phyloP scores from a whole-genome alignment of 2,888 invertebrate genomes.

The Caenorhabditis sp. region DNA sequence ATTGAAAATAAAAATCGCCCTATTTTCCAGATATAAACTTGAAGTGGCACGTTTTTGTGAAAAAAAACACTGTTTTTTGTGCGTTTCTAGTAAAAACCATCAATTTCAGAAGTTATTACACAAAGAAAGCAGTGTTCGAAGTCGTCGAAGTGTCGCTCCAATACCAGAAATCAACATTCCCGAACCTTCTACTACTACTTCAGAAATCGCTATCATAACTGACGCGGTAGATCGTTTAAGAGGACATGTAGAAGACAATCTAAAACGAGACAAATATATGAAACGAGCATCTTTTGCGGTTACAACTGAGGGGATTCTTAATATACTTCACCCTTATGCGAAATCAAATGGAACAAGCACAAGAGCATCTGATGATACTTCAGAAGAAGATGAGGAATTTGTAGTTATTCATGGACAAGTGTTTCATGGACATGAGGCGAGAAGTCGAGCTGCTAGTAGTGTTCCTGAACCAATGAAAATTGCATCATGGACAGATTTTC shows the following conservation, averaged over 20 bases:
- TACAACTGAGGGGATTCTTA: conserved; percentile 16
- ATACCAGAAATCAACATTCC: background rate
- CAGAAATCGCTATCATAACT: conserved; percentile 29
- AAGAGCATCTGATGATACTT: background rate
- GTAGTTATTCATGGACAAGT: conserved; percentile 49
- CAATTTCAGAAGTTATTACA: conserved; percentile 11
- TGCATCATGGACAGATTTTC: conserved; percentile 22
- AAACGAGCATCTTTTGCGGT: conserved; percentile 30
- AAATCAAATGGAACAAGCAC: background rate
- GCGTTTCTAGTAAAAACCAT: background rate
- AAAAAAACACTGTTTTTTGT: too few relatives aligned
- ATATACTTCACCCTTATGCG: conserved; percentile 23
- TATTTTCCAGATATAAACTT: too few relatives aligned
- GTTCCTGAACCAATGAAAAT: conserved; percentile 37
- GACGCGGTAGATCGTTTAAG: conserved; percentile 35
- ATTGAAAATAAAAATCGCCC: too few relatives aligned
- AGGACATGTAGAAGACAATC: conserved; percentile 22
- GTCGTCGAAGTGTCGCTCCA: conserved; percentile 16
- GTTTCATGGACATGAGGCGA: conserved; percentile 46
- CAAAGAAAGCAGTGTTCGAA: conserved; percentile 14
- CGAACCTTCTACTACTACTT: background rate
- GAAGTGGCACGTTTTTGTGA: too few relatives aligned
- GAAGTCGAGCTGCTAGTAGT: conserved; percentile 50
- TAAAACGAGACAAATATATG: conserved; percentile 3
- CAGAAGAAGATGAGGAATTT: conserved; percentile 45